Percentiles rank a stretch among this genome's conserved stretches.
These are phyloP conservation scores for Archegozetes longisetosus DNA, from an alignment of 1,140 invertebrate species.

Conservation along the genomic window DNA sequence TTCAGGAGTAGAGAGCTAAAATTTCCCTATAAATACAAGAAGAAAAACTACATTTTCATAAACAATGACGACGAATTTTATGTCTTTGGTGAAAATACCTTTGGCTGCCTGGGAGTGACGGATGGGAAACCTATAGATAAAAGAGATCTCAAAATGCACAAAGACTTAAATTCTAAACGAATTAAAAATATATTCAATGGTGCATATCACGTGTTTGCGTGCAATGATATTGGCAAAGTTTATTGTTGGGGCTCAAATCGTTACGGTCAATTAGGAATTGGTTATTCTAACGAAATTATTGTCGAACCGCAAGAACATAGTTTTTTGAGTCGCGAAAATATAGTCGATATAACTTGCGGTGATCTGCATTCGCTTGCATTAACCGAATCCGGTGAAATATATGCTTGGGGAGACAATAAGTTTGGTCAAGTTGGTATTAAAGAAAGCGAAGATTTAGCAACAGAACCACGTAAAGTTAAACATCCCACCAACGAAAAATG, in stretches of 20 bases:
- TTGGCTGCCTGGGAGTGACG: too few relatives aligned
- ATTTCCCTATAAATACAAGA: too few relatives aligned
- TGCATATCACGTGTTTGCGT: too few relatives aligned
- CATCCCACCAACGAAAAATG: neutral
- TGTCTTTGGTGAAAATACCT: too few relatives aligned
- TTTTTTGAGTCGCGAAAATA: slow-evolving; percentile 56
- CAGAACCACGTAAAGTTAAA: neutral
- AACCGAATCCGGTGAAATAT: slow-evolving; percentile 55
- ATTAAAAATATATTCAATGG: too few relatives aligned
- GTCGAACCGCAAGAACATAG: slow-evolving; percentile 44
- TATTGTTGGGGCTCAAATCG: slow-evolving; percentile 74
- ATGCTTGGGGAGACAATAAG: slow-evolving; percentile 79
- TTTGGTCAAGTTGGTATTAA: slow-evolving; percentile 64
- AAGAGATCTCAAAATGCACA: too few relatives aligned
- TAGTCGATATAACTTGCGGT: slow-evolving; percentile 65
- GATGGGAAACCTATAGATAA: too few relatives aligned
- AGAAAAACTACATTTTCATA: too few relatives aligned
- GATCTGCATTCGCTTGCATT: slow-evolving; percentile 35
- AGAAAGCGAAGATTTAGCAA: neutral
- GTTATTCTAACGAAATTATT: slow-evolving; percentile 23
- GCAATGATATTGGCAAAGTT: slow-evolving; percentile 60
- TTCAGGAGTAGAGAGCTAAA: too few relatives aligned
- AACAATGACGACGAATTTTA: too few relatives aligned
- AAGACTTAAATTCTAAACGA: too few relatives aligned
- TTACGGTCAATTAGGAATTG: slow-evolving; percentile 69